Base-by-base conservation (phyloP, 2,113 vertebrate genomes). In the Gavia stellata region DNA sequence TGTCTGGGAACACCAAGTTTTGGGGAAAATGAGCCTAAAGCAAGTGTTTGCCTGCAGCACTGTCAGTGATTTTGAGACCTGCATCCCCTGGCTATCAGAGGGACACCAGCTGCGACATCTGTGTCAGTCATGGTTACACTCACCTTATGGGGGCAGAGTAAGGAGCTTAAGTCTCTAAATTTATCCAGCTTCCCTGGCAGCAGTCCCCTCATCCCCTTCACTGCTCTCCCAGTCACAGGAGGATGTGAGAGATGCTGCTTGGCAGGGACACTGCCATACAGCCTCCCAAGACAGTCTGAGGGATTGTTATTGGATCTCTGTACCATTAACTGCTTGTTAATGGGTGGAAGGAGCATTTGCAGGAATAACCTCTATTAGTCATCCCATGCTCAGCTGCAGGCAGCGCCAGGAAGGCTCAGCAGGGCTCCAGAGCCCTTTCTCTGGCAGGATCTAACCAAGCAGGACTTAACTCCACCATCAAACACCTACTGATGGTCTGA, bases 301-400 rank as follows among this genome's bases (percentile, higher is more conserved):
- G 50, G 74, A 77, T 91, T 34, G 79, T 65, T 94, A 88, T 56
- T 91, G 87, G 79, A 53, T 70, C 78, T 59, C 70, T 88, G 70
- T 72, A 17, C 85, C 74, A 88, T 93, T 94, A 93, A 83, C 49
- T 36, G 71, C 94, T 92, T 70, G 81, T 90, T 93, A 96, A 94
- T 86, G 79, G 85, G 66, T 40, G 63, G 53, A 92, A 91, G 67
- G 61, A 65, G 75, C 78, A 88, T 70, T 93, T 92, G 74, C 78
- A 73, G 90, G 81, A 93, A 90, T 72, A 94, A 93, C 90, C 88
- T 93, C 92, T 42, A 93, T 92, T 77, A 1, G 12, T 95, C 93
- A 94, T 53, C 50, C 63, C 28, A 2, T 23, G 45, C 36, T 56
- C 58, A 53, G 58, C 29, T 72, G 73, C 47, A 85, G 63, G 58